phyloP scores from a whole-genome alignment of 2,113 vertebrate species.

The Tyto alba region DNA sequence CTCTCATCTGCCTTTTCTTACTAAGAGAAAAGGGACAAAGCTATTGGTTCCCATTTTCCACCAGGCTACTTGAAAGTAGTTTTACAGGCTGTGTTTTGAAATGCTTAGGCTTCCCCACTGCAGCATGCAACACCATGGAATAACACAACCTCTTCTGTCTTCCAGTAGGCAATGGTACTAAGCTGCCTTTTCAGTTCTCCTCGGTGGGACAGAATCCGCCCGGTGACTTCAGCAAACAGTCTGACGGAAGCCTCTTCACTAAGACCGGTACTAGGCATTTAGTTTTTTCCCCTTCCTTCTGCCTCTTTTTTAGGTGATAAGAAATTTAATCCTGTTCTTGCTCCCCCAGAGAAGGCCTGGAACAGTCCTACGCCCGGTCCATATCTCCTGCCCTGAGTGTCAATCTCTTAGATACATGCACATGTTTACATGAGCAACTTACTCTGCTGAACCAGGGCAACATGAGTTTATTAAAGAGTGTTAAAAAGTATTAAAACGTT shows the following conservation, averaged over 20 bases:
- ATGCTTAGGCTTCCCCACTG: neutral
- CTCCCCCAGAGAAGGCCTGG: neutral
- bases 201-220: constrained; percentile 75
- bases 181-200: constrained; percentile 75
- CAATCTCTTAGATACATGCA: neutral
- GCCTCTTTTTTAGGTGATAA: neutral
- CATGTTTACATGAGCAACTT: neutral
- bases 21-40: neutral
- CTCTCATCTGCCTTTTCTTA: neutral
- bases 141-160: constrained; percentile 67
- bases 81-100: neutral
- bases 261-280: constrained; percentile 68
- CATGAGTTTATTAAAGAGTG: neutral
- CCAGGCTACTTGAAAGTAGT: neutral
- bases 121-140: neutral
- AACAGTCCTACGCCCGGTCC: neutral
- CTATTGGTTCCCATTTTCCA: neutral
- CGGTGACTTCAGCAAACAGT: constrained; percentile 74
- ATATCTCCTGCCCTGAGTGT: neutral
- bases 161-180: constrained; percentile 71
- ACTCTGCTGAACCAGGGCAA: neutral
- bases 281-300: neutral
- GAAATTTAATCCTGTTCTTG: neutral
- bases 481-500: neutral
- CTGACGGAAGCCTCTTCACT: constrained; percentile 73